Evolutionary conservation across 2,113 vertebrate genomes (phyloP).

Genomic region (Todiramphus saurophagus): DNA sequence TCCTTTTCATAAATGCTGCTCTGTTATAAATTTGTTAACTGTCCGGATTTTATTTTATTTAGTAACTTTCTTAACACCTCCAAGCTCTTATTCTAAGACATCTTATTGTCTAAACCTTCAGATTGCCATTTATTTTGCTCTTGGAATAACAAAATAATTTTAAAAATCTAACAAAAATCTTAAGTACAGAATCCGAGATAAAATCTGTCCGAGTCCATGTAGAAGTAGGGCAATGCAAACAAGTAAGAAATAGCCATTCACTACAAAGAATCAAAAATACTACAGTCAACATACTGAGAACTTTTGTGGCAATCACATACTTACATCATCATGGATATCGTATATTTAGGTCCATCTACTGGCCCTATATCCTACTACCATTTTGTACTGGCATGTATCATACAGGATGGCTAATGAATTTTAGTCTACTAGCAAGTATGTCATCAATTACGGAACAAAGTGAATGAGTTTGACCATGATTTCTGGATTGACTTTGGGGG

Average conservation of each 20-base stretch:
- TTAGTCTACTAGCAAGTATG: neutral
- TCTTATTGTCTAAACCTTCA: neutral
- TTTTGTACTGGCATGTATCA: neutral
- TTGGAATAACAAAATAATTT: neutral
- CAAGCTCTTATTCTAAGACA: neutral
- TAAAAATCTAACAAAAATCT: neutral
- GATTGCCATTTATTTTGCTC: neutral
- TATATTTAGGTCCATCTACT: slow-evolving; percentile 9
- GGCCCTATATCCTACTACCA: neutral
- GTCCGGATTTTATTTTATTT: neutral
- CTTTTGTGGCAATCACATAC: neutral
- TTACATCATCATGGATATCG: neutral
- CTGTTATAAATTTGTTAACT: neutral
- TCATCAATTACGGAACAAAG: neutral
- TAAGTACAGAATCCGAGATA: neutral
- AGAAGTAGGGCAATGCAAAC: neutral
- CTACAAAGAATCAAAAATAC: neutral
- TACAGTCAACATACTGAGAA: neutral
- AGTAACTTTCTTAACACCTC: neutral
- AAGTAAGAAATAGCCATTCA: neutral
- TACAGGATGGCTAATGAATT: neutral
- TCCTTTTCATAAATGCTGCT: neutral
- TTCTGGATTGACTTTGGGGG: neutral
- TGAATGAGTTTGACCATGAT: neutral
- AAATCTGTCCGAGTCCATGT: neutral